A percentile compares a stretch with the other conserved stretches of the same genome.
Evolutionary conservation across 2,113 vertebrate species (phyloP).

Genomic region (Oryzias woworae): DNA sequence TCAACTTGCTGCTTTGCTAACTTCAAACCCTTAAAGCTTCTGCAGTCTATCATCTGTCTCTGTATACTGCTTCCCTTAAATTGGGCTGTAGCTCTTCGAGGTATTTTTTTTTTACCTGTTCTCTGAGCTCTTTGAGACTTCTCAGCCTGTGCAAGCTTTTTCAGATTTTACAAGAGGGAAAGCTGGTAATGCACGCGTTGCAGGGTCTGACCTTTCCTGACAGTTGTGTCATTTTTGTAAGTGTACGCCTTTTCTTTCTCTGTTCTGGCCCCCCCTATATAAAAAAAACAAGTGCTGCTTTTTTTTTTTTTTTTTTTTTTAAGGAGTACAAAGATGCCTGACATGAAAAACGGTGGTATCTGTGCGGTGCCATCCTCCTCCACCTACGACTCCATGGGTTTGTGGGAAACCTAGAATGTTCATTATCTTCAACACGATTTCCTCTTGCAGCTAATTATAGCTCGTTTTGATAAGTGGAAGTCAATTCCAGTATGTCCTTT

Average conservation of each 20-base stretch:
- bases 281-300: conserved; percentile 25
- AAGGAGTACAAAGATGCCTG: conserved; percentile 28
- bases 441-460: conserved; percentile 74
- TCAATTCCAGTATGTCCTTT: conserved; percentile 69
- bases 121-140: conserved; percentile 60
- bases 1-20: conserved; percentile 58
- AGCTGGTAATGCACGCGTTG: conserved; percentile 65
- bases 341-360: conserved; percentile 57
- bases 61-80: conserved; percentile 57
- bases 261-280: conserved; percentile 29
- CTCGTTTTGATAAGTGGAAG: conserved; percentile 73
- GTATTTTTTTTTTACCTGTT: conserved; percentile 55
- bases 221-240: conserved; percentile 57
- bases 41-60: conserved; percentile 54
- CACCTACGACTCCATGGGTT: conserved; percentile 38
- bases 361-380: conserved; percentile 47
- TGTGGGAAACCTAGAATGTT: conserved; percentile 59
- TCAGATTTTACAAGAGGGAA: conserved; percentile 62
- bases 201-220: conserved; percentile 61
- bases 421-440: conserved; percentile 64
- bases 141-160: conserved; percentile 42
- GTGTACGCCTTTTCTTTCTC: conserved; percentile 52
- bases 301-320: conserved; percentile 25
- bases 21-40: conserved; percentile 68
- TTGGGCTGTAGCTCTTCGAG: conserved; percentile 64